Evolutionary conservation across 1,140 invertebrate genomes (phyloP).

Genomic region (Pollicipes pollicipes): DNA sequence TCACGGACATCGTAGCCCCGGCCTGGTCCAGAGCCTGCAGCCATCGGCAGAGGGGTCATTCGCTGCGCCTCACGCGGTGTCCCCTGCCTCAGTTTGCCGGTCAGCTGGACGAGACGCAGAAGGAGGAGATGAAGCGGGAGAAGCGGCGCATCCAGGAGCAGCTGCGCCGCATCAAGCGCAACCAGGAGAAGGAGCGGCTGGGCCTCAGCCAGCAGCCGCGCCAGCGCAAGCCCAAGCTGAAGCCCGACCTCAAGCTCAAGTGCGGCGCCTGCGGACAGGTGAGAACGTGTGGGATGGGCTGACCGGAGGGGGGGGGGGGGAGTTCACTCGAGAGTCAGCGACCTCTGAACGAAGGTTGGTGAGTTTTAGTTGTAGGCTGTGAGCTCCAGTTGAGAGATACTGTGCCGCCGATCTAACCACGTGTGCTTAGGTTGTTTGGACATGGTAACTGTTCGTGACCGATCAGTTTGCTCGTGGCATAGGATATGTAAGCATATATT

Average conservation of each 20-base stretch:
- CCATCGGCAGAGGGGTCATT: too few relatives aligned
- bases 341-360: slow-evolving; percentile 46
- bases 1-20: too few relatives aligned
- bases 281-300: slow-evolving; percentile 24
- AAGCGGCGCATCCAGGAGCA: slow-evolving; percentile 93
- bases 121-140: slow-evolving; percentile 91
- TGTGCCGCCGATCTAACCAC: too few relatives aligned
- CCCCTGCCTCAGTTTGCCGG: slow-evolving; percentile 12
- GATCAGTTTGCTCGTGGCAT: too few relatives aligned
- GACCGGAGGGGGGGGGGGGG: slow-evolving; percentile 8
- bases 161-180: slow-evolving; percentile 73
- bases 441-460: too few relatives aligned
- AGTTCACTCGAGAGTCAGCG: slow-evolving; percentile 31
- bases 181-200: slow-evolving; percentile 61
- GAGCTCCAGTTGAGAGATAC: too few relatives aligned
- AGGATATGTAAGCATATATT: too few relatives aligned
- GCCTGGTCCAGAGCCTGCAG: too few relatives aligned
- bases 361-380: slow-evolving; percentile 10
- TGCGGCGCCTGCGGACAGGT: slow-evolving; percentile 93
- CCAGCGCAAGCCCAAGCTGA: slow-evolving; percentile 58
- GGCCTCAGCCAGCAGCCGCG: slow-evolving; percentile 26
- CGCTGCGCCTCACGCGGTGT: too few relatives aligned
- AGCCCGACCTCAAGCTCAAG: slow-evolving; percentile 72
- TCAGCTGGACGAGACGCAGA: slow-evolving; percentile 25
- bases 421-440: too few relatives aligned